These are phyloP conservation scores for Oxytorus armatus DNA, from an alignment of 2,888 invertebrate genomes.

Conservation along the genomic window DNA sequence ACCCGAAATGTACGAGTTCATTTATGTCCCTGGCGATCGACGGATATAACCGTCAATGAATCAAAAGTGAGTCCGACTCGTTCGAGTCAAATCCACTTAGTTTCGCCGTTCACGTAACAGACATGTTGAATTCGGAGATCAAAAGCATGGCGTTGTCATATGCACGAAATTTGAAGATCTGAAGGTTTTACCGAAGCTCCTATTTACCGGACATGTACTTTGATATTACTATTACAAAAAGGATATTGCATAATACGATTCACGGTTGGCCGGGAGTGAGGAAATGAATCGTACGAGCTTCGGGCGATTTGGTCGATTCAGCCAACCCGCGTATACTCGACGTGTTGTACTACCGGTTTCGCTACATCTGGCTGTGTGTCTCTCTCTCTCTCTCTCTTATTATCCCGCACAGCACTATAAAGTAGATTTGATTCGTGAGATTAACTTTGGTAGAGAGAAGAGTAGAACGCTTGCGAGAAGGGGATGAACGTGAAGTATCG, in stretches of 20 bases:
- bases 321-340: neutral
- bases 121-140: neutral
- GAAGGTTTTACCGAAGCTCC: neutral
- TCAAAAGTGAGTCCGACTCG: too few species aligned
- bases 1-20: too few species aligned
- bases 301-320: neutral
- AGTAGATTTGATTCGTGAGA: slow-evolving; percentile 60
- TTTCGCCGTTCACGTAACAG: too few species aligned
- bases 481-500: slow-evolving; percentile 31
- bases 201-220: neutral
- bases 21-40: too few species aligned
- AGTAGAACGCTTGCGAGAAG: neutral
- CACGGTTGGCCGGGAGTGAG: neutral
- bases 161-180: neutral
- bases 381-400: neutral
- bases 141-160: neutral
- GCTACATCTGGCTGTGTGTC: too few species aligned
- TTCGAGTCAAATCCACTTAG: too few species aligned
- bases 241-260: neutral
- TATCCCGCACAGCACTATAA: neutral
- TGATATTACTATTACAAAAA: neutral
- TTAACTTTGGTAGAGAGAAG: slow-evolving; percentile 64
- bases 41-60: too few species aligned
- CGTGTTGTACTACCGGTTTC: neutral
- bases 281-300: neutral